Conservation (phyloP, 2,113 vertebrate genomes). For the Falco punctatus region DNA sequence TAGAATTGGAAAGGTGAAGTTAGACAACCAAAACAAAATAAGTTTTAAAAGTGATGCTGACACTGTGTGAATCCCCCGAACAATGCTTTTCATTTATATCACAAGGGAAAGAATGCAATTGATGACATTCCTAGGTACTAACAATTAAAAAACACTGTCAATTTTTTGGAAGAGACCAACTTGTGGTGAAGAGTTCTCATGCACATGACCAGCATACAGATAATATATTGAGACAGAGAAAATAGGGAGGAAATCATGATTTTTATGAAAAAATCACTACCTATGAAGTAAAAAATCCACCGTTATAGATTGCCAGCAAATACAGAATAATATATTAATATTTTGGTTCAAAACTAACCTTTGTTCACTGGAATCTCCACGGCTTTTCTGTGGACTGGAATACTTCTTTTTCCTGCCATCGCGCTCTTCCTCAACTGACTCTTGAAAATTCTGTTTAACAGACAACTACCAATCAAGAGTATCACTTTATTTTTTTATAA, state of each 20-base stretch:
- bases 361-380: constrained; percentile 88
- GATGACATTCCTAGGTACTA: neutral
- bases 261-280: neutral
- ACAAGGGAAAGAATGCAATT: neutral
- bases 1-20: neutral
- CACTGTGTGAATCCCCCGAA: neutral
- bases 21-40: neutral
- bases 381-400: constrained; percentile 89
- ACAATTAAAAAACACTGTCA: constrained; percentile 15
- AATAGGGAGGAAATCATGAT: neutral
- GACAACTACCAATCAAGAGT: neutral
- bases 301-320: neutral
- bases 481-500: neutral
- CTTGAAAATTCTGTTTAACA: constrained; percentile 81
- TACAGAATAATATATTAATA: neutral
- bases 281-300: neutral
- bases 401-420: constrained; percentile 90
- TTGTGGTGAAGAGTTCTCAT: neutral
- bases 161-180: neutral
- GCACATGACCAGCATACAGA: neutral
- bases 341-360: constrained; percentile 78
- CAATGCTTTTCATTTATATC: neutral
- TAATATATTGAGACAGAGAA: neutral
- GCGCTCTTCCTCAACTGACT: constrained; percentile 87
- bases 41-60: neutral